These are phyloP conservation scores for Elanus axillaris DNA, from an alignment of 2,113 vertebrate genomes.

Conservation along the genomic window DNA sequence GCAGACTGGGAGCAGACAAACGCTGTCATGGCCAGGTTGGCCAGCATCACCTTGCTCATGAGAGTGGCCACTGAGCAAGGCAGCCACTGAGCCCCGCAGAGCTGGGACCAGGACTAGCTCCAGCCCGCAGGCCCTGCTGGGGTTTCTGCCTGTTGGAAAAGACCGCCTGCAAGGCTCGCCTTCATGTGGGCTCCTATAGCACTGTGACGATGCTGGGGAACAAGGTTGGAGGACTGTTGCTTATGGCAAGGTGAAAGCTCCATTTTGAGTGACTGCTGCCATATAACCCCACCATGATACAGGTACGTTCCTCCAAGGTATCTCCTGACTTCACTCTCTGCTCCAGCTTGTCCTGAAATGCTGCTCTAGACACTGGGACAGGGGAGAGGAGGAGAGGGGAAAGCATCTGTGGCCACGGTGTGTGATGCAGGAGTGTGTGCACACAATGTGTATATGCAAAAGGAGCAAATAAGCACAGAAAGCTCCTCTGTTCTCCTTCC, in stretches of 20 bases:
- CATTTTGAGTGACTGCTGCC: neutral
- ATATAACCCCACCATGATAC: neutral
- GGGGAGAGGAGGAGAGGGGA: neutral
- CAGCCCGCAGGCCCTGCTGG: neutral
- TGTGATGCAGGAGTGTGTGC: neutral
- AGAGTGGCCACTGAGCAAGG: neutral
- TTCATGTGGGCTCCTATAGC: neutral
- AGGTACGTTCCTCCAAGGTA: neutral
- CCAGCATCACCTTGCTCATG: fast-evolving
- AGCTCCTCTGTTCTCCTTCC: neutral
- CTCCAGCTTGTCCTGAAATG: neutral
- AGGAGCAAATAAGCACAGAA: neutral
- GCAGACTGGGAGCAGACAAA: neutral
- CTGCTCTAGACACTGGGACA: neutral
- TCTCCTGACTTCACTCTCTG: neutral
- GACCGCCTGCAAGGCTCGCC: fast-evolving
- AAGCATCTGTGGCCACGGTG: neutral
- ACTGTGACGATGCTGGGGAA: neutral
- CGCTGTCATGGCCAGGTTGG: neutral
- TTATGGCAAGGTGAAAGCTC: neutral
- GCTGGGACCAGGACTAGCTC: neutral
- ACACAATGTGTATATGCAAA: neutral
- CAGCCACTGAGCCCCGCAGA: neutral
- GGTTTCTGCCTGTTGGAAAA: neutral
- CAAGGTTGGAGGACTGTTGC: fast-evolving